A percentile compares a stretch with the other conserved stretches of the same genome.
phyloP scores from a whole-genome alignment of 2,888 invertebrate genomes.

The Hirtodrosophila confusa region DNA sequence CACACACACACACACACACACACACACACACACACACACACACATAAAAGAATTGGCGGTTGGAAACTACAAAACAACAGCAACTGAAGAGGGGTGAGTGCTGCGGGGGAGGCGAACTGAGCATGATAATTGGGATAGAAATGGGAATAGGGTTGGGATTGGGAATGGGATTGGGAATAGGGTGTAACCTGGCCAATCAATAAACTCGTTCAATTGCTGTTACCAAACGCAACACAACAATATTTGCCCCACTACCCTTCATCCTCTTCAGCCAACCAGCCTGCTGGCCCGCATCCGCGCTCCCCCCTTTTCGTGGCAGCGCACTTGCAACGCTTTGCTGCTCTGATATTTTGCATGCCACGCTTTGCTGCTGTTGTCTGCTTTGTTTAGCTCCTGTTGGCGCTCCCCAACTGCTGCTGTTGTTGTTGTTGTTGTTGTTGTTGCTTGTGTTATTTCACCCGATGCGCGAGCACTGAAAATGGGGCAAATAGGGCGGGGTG shows the following conservation, averaged over 20 bases:
- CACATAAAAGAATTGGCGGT: no score
- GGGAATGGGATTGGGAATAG: background rate
- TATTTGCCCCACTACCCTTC: conserved; percentile 36
- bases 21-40: conserved; percentile 33
- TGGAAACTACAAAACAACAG: conserved; percentile 1
- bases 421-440: conserved; percentile 8
- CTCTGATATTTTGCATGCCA: conserved; percentile 55
- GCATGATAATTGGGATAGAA: background rate
- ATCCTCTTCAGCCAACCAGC: conserved; percentile 7
- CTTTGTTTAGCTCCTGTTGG: conserved; percentile 41
- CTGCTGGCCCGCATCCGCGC: background rate
- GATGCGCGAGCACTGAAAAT: conserved; percentile 51
- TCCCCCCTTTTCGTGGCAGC: background rate
- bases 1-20: conserved; percentile 18
- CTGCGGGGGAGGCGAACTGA: background rate
- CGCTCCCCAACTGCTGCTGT: conserved; percentile 8
- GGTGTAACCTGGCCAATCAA: conserved; percentile 44
- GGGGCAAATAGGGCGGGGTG: conserved; percentile 36
- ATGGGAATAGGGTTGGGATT: background rate
- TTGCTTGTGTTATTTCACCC: conserved; percentile 18
- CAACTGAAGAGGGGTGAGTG: background rate
- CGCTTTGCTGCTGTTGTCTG: conserved; percentile 54
- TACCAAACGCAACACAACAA: conserved; percentile 48
- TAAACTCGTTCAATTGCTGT: conserved; percentile 53
- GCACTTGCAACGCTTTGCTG: conserved; percentile 35